Percentiles rank a stretch among this genome's conserved stretches.
phyloP scores from a whole-genome alignment of 2,888 invertebrate species.

The Epirrhoe tristata region DNA sequence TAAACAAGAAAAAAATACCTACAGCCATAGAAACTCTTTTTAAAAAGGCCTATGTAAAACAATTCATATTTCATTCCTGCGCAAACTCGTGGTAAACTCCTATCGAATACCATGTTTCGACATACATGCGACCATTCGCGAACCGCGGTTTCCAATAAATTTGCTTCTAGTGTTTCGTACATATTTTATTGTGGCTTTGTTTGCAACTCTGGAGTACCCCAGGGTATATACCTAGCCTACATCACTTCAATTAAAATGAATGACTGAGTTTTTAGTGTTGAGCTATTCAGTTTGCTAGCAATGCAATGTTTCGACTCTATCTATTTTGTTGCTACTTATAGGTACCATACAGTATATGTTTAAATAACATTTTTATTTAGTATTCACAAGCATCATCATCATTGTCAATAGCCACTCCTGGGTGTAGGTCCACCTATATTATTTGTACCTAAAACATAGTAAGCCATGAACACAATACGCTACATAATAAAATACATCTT shows the following conservation, averaged over 20 bases:
- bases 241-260: neutral
- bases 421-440: too few species aligned
- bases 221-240: neutral
- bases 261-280: too few species aligned
- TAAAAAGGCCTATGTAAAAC: neutral
- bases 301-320: too few species aligned
- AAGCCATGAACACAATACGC: too few species aligned
- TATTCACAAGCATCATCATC: too few species aligned
- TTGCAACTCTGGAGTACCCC: conserved; percentile 44
- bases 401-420: too few species aligned
- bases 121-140: conserved; percentile 56
- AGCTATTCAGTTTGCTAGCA: too few species aligned
- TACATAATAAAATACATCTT: neutral
- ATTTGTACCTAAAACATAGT: too few species aligned
- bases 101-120: conserved; percentile 58
- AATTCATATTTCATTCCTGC: neutral
- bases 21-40: neutral
- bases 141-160: conserved; percentile 71
- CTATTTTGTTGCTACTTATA: too few species aligned
- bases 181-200: conserved; percentile 70
- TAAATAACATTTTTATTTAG: too few species aligned
- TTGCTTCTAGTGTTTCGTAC: conserved; percentile 54
- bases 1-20: too few species aligned
- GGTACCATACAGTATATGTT: too few species aligned
- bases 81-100: conserved; percentile 51